Conservation (phyloP, 1,140 invertebrate genomes). For the Micrasema longulum region DNA sequence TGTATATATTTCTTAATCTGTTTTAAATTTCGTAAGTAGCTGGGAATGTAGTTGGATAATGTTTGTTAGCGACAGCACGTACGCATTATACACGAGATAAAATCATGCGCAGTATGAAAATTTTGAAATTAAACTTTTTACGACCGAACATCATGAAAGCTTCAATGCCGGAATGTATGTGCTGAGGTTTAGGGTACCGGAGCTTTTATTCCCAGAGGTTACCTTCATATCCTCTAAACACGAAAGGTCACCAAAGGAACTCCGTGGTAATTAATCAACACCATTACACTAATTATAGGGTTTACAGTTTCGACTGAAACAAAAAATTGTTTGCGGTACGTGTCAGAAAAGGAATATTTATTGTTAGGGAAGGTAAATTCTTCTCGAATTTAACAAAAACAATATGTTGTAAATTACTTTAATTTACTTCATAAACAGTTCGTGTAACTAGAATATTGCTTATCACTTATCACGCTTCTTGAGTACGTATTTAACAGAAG, state of each 20-base stretch:
- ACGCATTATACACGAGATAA: slow-evolving; percentile 18
- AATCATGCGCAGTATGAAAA: slow-evolving; percentile 7
- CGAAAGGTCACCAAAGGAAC: slow-evolving; percentile 49
- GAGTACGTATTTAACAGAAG: too few species aligned
- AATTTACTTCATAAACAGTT: too few species aligned
- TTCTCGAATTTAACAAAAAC: not conserved
- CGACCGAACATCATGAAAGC: slow-evolving; percentile 46
- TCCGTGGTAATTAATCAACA: slow-evolving; percentile 53
- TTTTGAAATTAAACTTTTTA: slow-evolving; percentile 43
- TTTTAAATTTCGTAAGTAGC: not conserved
- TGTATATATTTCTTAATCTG: too few species aligned
- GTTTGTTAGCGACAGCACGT: slow-evolving; percentile 32
- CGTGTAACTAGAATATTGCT: too few species aligned
- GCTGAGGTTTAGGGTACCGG: not conserved
- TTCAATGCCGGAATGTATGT: not conserved
- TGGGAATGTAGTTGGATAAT: slow-evolving; percentile 5
- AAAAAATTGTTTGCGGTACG: slow-evolving; percentile 32
- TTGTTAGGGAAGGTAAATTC: slow-evolving; percentile 8
- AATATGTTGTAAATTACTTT: slow-evolving; percentile 13
- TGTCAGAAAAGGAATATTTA: slow-evolving; percentile 14
- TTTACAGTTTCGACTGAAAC: slow-evolving; percentile 49
- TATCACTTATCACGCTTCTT: too few species aligned
- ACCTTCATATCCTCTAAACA: slow-evolving; percentile 37
- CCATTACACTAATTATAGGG: slow-evolving; percentile 53
- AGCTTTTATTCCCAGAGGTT: slow-evolving; percentile 28